These are phyloP conservation scores for Ciconia nigra DNA, from an alignment of 2,797 vertebrate genomes.

Conservation along the genomic window DNA sequence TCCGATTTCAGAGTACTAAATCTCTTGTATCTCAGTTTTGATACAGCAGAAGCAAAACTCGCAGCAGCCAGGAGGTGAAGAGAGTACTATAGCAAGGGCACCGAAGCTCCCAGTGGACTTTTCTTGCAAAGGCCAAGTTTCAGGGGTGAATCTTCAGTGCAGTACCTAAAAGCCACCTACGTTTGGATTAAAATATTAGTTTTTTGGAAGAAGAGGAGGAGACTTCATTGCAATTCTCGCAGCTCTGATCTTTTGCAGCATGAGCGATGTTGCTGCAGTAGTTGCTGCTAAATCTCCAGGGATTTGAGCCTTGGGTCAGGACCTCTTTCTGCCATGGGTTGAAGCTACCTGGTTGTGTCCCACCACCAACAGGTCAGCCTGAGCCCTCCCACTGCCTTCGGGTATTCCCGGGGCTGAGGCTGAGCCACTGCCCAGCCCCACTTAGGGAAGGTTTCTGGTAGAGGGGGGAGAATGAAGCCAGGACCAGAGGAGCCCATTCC, in stretches of 20 bases:
- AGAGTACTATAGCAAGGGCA: not conserved
- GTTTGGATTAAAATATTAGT: not conserved
- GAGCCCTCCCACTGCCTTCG: accelerated
- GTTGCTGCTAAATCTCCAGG: not conserved
- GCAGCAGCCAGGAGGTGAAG: not conserved
- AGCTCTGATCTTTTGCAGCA: not conserved
- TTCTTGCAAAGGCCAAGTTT: not conserved
- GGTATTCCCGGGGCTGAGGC: not conserved
- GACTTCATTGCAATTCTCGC: not conserved
- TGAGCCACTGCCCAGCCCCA: not conserved
- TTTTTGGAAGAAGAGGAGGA: not conserved
- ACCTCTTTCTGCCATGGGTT: not conserved
- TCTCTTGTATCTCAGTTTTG: not conserved
- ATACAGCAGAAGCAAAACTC: not conserved
- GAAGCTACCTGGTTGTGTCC: not conserved
- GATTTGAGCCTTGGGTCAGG: not conserved
- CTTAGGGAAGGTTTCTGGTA: not conserved
- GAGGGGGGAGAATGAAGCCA: not conserved
- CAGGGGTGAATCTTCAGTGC: not conserved
- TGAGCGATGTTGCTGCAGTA: not conserved
- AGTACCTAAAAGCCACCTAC: not conserved
- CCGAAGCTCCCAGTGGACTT: not conserved
- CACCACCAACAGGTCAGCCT: not conserved
- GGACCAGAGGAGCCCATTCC: not conserved
- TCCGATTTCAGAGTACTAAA: not conserved